Percentiles rank a stretch among this genome's conserved stretches.
Conservation (phyloP, 2,113 vertebrate species). For the Cebidichthys violaceus region DNA sequence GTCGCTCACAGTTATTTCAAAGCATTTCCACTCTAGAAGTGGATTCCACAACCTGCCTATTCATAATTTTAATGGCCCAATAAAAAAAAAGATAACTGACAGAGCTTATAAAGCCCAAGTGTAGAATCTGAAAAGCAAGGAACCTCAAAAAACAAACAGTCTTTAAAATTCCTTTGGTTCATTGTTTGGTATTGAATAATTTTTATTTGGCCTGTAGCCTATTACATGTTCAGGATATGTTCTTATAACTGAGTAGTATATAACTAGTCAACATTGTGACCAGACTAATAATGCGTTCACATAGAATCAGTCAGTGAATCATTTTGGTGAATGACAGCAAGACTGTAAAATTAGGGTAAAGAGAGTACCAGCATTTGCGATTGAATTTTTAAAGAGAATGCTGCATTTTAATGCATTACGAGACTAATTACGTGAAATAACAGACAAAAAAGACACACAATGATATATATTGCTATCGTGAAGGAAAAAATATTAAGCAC, state of each 20-base stretch:
- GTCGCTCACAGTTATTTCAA: slow-evolving; percentile 59
- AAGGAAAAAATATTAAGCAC: neutral
- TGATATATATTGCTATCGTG: too few relatives aligned
- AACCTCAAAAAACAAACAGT: slow-evolving; percentile 29
- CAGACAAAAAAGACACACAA: too few relatives aligned
- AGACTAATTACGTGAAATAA: too few relatives aligned
- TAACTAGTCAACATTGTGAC: neutral
- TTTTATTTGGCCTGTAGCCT: neutral
- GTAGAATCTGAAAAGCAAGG: slow-evolving; percentile 18
- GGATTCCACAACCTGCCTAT: slow-evolving; percentile 50
- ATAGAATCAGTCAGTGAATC: neutral
- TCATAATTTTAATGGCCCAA: slow-evolving; percentile 60
- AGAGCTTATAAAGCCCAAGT: slow-evolving; percentile 8
- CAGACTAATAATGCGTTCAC: neutral
- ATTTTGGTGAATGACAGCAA: neutral
- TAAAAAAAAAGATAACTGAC: slow-evolving; percentile 55
- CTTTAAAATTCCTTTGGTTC: neutral
- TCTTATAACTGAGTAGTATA: neutral
- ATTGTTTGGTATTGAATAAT: neutral
- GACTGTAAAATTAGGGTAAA: too few relatives aligned
- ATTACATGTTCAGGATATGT: neutral
- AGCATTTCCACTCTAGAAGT: slow-evolving; percentile 52
- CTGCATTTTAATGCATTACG: too few relatives aligned
- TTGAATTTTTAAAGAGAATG: too few relatives aligned
- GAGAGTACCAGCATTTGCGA: too few relatives aligned